Evolutionary conservation across 2,797 vertebrate species (phyloP).

Genomic region (Varecia variegata): DNA sequence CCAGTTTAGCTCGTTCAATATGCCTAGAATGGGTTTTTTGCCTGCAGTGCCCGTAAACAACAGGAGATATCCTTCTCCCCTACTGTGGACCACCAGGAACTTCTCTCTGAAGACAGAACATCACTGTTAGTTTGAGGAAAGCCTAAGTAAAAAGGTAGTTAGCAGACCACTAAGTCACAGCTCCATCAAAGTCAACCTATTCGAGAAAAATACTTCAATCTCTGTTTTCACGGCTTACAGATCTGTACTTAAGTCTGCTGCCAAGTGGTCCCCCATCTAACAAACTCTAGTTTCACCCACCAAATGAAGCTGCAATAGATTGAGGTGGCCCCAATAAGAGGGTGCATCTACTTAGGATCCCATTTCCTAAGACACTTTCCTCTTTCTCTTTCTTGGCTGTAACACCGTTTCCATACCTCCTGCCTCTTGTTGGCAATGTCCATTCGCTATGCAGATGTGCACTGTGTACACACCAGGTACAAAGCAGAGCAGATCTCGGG

Average conservation of each 20-base stretch:
- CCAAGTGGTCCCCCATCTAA: not conserved
- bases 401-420: not conserved
- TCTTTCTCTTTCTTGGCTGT: not conserved
- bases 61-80: not conserved
- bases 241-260: not conserved
- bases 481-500: not conserved
- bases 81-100: not conserved
- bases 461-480: not conserved
- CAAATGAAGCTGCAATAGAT: not conserved
- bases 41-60: not conserved
- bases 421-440: not conserved
- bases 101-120: not conserved
- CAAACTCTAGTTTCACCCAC: not conserved
- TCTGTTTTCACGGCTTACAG: not conserved
- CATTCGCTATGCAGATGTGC: not conserved
- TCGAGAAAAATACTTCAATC: not conserved
- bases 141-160: not conserved
- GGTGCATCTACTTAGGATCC: not conserved
- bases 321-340: not conserved
- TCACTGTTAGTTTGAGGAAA: not conserved
- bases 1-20: not conserved
- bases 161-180: not conserved
- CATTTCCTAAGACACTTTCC: not conserved
- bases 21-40: not conserved
- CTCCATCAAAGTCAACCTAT: not conserved